phyloP scores from a whole-genome alignment of 2,113 vertebrate genomes.

The Ciconia boyciana region DNA sequence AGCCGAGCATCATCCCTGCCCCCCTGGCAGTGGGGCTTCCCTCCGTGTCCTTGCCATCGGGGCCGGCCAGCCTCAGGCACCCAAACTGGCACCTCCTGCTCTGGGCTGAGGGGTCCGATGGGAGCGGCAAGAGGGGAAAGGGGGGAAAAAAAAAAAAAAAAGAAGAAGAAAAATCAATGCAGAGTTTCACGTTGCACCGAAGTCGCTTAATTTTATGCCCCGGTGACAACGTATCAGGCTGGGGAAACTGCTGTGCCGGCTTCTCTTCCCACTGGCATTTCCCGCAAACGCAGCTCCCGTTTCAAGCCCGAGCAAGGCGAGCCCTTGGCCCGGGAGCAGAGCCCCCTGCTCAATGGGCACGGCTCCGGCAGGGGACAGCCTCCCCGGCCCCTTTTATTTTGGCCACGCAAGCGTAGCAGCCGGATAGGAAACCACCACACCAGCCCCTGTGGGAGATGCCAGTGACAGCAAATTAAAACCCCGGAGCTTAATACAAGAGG shows the following conservation, averaged over 20 bases:
- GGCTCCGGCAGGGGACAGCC: neutral
- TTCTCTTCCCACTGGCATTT: neutral
- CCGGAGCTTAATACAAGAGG: rapidly evolving
- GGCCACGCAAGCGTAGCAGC: rapidly evolving
- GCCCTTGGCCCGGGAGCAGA: neutral
- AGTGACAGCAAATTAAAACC: rapidly evolving
- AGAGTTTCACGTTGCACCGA: neutral
- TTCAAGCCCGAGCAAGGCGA: neutral
- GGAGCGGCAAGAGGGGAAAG: rapidly evolving
- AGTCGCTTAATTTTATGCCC: conserved; percentile 28
- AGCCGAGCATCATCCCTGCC: neutral
- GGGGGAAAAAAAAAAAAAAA: too few species aligned
- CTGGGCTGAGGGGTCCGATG: rapidly evolving
- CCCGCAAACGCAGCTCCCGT: neutral
- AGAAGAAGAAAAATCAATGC: conserved; percentile 9
- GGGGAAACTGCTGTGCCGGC: conserved; percentile 31
- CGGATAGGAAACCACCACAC: rapidly evolving
- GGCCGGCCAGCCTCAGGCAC: neutral
- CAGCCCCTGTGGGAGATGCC: rapidly evolving
- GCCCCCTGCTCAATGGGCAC: neutral
- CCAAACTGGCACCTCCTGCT: neutral
- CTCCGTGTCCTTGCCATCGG: rapidly evolving
- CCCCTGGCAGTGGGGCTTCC: neutral
- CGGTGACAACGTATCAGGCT: neutral
- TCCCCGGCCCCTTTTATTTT: rapidly evolving